A percentile compares a stretch with the other conserved stretches of the same genome.
These are phyloP conservation scores for Basileuterus tristriatus DNA, from an alignment of 2,797 vertebrate species.

Conservation along the genomic window DNA sequence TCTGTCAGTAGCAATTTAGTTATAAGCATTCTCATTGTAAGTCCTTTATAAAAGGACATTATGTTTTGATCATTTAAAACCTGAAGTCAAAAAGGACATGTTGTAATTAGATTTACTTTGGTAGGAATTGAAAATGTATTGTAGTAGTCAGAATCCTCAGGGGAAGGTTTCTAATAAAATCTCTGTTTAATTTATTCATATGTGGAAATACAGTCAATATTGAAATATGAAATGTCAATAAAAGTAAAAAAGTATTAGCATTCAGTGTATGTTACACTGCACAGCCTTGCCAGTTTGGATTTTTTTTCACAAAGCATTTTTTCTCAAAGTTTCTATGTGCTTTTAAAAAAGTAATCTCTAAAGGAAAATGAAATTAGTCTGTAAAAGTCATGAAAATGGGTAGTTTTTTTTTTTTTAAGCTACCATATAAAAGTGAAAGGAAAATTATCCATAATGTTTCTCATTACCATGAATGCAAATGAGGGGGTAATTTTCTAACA, in stretches of 20 bases:
- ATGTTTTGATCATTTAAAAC: conserved; percentile 27
- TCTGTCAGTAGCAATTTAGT: background rate
- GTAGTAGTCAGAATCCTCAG: background rate
- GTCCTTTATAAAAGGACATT: background rate
- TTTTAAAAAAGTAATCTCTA: conserved; percentile 5
- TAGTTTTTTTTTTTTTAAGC: background rate
- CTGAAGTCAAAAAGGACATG: background rate
- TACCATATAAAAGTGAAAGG: background rate
- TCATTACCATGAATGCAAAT: background rate
- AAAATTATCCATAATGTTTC: background rate
- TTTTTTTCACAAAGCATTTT: background rate
- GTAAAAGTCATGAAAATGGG: background rate
- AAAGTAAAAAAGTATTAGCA: conserved; percentile 10
- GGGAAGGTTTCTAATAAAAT: conserved; percentile 39
- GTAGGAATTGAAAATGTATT: conserved; percentile 6
- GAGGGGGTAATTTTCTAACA: background rate
- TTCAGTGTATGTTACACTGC: background rate
- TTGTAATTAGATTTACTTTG: conserved; percentile 22
- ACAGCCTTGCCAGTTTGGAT: background rate
- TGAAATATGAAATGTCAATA: conserved; percentile 4
- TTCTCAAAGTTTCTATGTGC: background rate
- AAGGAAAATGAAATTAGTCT: conserved; percentile 18
- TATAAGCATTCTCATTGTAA: background rate
- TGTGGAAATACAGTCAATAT: background rate
- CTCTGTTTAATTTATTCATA: conserved; percentile 5